These are phyloP conservation scores for Acronicta alni DNA, from an alignment of 2,888 invertebrate genomes.

Conservation along the genomic window DNA sequence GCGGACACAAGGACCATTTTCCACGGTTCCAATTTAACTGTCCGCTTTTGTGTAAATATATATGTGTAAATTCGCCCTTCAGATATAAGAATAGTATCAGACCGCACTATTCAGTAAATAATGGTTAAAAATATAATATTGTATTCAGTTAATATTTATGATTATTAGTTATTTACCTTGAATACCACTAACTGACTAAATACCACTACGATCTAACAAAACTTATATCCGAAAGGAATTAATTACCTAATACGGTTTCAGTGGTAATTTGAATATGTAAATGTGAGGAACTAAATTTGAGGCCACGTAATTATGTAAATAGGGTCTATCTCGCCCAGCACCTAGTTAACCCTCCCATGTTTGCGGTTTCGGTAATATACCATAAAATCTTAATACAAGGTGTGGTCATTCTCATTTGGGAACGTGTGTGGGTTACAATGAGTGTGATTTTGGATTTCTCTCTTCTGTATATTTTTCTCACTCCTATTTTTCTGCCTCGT, in stretches of 20 bases:
- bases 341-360: slow-evolving; percentile 42
- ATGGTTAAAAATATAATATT: too few relatives aligned
- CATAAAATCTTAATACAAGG: slow-evolving; percentile 13
- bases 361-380: slow-evolving; percentile 14
- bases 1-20: too few relatives aligned
- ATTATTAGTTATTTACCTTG: too few relatives aligned
- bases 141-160: too few relatives aligned
- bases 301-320: slow-evolving; percentile 54
- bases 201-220: background rate
- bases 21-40: too few relatives aligned
- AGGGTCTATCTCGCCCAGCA: slow-evolving; percentile 23
- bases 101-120: too few relatives aligned
- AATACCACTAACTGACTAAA: too few relatives aligned
- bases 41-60: too few relatives aligned
- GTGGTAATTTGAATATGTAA: slow-evolving; percentile 50
- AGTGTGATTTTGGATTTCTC: background rate
- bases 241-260: slow-evolving; percentile 38
- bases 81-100: too few relatives aligned
- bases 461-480: too few relatives aligned
- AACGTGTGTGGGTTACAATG: background rate
- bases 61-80: too few relatives aligned
- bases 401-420: slow-evolving; percentile 12
- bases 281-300: slow-evolving; percentile 41
- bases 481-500: too few relatives aligned
- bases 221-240: slow-evolving; percentile 33